Base-by-base conservation (phyloP, 92 coral and sea anemone genomes). In the Actinernus sp. region DNA sequence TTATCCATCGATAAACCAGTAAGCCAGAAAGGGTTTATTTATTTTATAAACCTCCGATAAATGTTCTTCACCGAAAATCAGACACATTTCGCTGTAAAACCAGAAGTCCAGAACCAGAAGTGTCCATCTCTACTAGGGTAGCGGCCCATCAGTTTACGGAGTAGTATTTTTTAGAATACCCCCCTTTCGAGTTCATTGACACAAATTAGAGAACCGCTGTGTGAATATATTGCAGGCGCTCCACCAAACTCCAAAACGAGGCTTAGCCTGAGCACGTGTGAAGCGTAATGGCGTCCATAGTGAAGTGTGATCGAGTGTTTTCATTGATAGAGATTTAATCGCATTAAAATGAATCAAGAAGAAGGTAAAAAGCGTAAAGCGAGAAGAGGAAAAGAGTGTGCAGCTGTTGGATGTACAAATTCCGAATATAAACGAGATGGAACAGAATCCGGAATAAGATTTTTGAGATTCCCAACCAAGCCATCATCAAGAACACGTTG, bases 401-500 rank as follows among this genome's bases (percentile, higher is more conserved):
- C 71, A 39, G 61, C 65, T 36, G 46, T 32, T 38, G 71, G 71
- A 31, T 79, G 85, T 60, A 28, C 22, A 43, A 68, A 49, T 71
- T 14, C 44, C 45, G 56, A 50, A 41, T 78, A 78, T 52, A n/a
- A 56, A 26, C 26, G 51, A 50, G 55, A 56, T 23, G 84, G 84
- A 25, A 48, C 49, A 25, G 39, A 17, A n/a, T 57, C 83, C 21
- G 76, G 73, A 24, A 17, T 65, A 30, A 68, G 55, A 27, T 78
- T 78, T 50, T 68, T 78, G 55, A 51, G 53, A 29, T 78, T 78
- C 51, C 85, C 85, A 24, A 58, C 60, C 55, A 63, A 58, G 54
- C 65, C 67, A 29, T 29, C 45, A 56, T 22, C 31, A 55, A 58
- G 78, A 78, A 61, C 62, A 33, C 67, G 49, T 30, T 81, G 88